Percentiles rank a stretch among this genome's conserved stretches.
These are phyloP conservation scores for Psilanteris sp. DNA, from an alignment of 1,140 invertebrate species.

Conservation along the genomic window DNA sequence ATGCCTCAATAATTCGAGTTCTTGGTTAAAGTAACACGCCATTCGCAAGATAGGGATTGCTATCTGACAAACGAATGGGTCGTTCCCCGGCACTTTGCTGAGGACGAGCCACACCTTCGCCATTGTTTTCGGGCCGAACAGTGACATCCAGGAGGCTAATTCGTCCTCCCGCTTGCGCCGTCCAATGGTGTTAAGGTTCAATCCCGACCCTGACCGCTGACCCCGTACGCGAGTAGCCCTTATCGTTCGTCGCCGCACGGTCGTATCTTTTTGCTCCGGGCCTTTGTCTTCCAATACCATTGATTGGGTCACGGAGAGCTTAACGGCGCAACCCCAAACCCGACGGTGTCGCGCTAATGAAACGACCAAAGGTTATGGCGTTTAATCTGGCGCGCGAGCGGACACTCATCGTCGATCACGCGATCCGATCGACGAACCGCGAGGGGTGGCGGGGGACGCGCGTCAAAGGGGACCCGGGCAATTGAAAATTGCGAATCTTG, in stretches of 20 bases:
- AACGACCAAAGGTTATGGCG: slow-evolving; percentile 71
- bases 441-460: no score
- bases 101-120: slow-evolving; percentile 69
- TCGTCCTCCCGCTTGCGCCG: slow-evolving; percentile 31
- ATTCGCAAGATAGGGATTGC: slow-evolving; percentile 46
- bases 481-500: slow-evolving; percentile 60
- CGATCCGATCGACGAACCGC: slow-evolving; percentile 18
- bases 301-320: slow-evolving; percentile 73
- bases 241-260: slow-evolving; percentile 21
- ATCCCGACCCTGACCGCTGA: slow-evolving; percentile 73
- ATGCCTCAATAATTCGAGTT: slow-evolving; percentile 46
- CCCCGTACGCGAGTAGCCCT: slow-evolving; percentile 50
- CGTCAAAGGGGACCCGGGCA: no score
- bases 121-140: slow-evolving; percentile 68
- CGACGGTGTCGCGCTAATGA: slow-evolving; percentile 76
- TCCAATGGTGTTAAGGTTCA: slow-evolving; percentile 65
- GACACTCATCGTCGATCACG: slow-evolving; percentile 31
- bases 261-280: slow-evolving; percentile 49
- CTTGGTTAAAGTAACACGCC: slow-evolving; percentile 56
- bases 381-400: slow-evolving; percentile 71
- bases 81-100: slow-evolving; percentile 53
- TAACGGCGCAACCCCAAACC: slow-evolving; percentile 50
- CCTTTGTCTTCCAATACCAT: slow-evolving; percentile 79
- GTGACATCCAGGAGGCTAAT: slow-evolving; percentile 63
- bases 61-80: slow-evolving; percentile 60